phyloP scores from a whole-genome alignment of 2,797 vertebrate genomes.

The Cyclura pinguis region DNA sequence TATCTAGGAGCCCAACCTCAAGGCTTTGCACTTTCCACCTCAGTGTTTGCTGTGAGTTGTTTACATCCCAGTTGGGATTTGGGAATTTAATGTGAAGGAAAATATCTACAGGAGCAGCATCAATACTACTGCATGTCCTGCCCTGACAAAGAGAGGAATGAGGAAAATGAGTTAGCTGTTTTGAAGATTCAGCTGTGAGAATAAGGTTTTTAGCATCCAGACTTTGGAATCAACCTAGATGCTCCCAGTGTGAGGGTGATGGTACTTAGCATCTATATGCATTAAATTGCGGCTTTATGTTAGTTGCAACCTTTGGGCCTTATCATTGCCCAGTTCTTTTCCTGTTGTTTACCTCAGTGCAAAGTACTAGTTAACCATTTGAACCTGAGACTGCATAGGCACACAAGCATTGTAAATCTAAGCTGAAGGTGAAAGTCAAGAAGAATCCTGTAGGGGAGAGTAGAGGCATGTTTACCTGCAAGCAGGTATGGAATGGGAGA shows the following conservation, averaged over 20 bases:
- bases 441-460: neutral
- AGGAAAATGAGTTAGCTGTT: too few relatives aligned
- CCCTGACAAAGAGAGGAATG: neutral
- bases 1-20: slow-evolving; percentile 12
- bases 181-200: neutral
- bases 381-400: neutral
- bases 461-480: neutral
- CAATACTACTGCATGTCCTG: neutral
- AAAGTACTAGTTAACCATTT: neutral
- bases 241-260: neutral
- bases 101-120: neutral
- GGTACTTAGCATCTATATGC: neutral
- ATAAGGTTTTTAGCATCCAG: neutral
- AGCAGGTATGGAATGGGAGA: neutral
- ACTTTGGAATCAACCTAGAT: neutral
- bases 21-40: slow-evolving; percentile 1
- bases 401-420: neutral
- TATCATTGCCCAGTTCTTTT: slow-evolving; percentile 5
- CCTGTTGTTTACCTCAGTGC: neutral
- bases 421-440: neutral
- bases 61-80: neutral
- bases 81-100: neutral
- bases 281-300: neutral
- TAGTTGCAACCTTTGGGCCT: neutral
- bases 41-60: neutral